Conservation (phyloP, 2,113 vertebrate species). For the Lipophrys pholis region DNA sequence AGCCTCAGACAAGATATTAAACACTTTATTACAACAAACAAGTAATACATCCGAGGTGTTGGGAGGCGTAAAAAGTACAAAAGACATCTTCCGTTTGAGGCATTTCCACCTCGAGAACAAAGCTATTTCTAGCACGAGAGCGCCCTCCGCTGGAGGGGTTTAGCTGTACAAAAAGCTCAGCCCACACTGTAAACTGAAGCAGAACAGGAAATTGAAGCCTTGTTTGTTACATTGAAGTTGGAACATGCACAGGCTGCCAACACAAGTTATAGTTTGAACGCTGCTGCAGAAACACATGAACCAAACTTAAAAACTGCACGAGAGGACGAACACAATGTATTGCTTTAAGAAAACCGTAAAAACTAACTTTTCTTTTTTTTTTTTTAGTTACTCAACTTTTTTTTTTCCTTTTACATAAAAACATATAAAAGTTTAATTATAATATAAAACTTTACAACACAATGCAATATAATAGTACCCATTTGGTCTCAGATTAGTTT, state of each 20-base stretch:
- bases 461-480: conserved; percentile 80
- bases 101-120: conserved; percentile 29
- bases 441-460: conserved; percentile 85
- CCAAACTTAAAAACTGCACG: conserved; percentile 43
- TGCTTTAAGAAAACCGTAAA: conserved; percentile 67
- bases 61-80: conserved; percentile 50
- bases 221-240: conserved; percentile 44
- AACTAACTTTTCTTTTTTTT: conserved; percentile 56
- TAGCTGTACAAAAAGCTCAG: conserved; percentile 34
- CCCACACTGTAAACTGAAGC: conserved; percentile 20
- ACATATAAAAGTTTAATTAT: conserved; percentile 82
- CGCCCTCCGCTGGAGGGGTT: conserved; percentile 65
- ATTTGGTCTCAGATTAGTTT: conserved; percentile 78
- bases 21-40: conserved; percentile 76
- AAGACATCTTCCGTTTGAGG: conserved; percentile 11
- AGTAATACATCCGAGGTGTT: conserved; percentile 64
- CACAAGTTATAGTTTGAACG: conserved; percentile 35
- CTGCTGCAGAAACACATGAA: conserved; percentile 34
- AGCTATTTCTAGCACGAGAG: conserved; percentile 57
- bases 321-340: conserved; percentile 60
- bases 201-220: conserved; percentile 6
- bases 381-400: conserved; percentile 36
- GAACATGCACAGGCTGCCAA: conserved; percentile 68
- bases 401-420: conserved; percentile 75
- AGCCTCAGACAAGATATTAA: conserved; percentile 48